Conservation (phyloP, 53 echinoderm and acorn worm species). For the Holothuria leucospilota region DNA sequence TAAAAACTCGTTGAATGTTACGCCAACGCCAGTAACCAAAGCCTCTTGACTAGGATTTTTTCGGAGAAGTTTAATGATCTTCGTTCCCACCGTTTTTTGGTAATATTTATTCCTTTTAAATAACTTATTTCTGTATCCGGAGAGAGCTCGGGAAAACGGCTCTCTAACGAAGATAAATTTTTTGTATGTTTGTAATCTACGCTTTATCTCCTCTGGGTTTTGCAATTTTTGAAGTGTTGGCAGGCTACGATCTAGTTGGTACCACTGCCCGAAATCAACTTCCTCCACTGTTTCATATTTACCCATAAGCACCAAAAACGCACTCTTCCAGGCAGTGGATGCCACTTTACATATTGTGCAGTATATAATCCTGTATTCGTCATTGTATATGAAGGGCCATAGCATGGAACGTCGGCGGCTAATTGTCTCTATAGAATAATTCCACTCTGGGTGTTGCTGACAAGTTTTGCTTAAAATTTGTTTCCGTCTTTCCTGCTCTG, state of each 20-base stretch:
- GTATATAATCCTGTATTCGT: conserved; percentile 68
- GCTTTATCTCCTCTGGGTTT: conserved; percentile 47
- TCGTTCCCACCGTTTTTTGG: conserved; percentile 45
- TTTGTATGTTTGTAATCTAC: conserved; percentile 60
- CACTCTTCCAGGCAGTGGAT: conserved; percentile 77
- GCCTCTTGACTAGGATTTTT: conserved; percentile 57
- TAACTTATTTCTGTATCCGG: conserved; percentile 76
- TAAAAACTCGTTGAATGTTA: conserved; percentile 76
- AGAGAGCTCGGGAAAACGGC: conserved; percentile 75
- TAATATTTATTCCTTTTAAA: conserved; percentile 34
- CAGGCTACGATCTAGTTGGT: conserved; percentile 36
- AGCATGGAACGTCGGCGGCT: conserved; percentile 26
- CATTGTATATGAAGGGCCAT: conserved; percentile 75
- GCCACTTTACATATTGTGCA: conserved; percentile 76
- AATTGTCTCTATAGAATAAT: conserved; percentile 34
- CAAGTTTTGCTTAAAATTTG: not conserved
- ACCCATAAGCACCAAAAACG: conserved; percentile 70
- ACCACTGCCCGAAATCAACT: conserved; percentile 49
- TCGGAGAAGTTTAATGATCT: conserved; percentile 55
- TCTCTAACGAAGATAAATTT: conserved; percentile 79
- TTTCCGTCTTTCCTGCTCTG: conserved; percentile 8
- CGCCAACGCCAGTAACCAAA: conserved; percentile 52
- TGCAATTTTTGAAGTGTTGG: conserved; percentile 40
- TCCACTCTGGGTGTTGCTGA: conserved; percentile 9
- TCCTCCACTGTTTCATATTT: conserved; percentile 62